These are phyloP conservation scores for Sinocyclocheilus grahami DNA, from an alignment of 2,113 vertebrate genomes.

Conservation along the genomic window DNA sequence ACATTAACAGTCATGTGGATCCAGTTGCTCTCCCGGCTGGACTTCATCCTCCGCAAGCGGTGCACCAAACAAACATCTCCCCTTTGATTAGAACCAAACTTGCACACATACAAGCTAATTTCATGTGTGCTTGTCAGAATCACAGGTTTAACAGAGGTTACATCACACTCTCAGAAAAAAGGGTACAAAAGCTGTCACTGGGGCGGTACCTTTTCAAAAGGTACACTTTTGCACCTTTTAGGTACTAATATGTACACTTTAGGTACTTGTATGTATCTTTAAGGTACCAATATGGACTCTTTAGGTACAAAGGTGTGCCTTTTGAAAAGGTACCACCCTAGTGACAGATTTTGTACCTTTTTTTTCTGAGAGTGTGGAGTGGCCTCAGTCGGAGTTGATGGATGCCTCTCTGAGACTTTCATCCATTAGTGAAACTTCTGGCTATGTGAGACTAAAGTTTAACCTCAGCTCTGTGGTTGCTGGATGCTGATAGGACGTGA, in stretches of 20 bases:
- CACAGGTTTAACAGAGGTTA: slow-evolving; percentile 65
- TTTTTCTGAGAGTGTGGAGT: neutral
- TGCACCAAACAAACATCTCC: slow-evolving; percentile 68
- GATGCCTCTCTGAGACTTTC: neutral
- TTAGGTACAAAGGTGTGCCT: too few species aligned
- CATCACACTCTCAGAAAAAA: neutral
- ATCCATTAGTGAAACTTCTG: neutral
- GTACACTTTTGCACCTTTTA: too few species aligned
- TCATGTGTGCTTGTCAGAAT: slow-evolving; percentile 61
- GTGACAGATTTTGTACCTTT: too few species aligned
- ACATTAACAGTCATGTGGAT: slow-evolving; percentile 72
- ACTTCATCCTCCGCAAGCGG: slow-evolving; percentile 65
- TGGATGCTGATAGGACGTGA: neutral
- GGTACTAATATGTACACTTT: too few species aligned
- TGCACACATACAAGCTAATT: slow-evolving; percentile 17
- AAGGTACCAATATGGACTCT: too few species aligned
- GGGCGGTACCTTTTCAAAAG: too few species aligned
- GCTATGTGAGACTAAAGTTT: neutral
- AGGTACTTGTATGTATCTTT: too few species aligned
- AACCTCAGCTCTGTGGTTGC: neutral
- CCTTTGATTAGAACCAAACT: slow-evolving; percentile 69
- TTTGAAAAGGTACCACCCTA: too few species aligned
- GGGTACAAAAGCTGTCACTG: too few species aligned
- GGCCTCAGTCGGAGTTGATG: neutral
- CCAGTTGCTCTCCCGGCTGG: slow-evolving; percentile 62